Percentiles rank a stretch among this genome's conserved stretches.
These are phyloP conservation scores for Apteryx owenii DNA, from an alignment of 2,113 vertebrate species.

Conservation along the genomic window DNA sequence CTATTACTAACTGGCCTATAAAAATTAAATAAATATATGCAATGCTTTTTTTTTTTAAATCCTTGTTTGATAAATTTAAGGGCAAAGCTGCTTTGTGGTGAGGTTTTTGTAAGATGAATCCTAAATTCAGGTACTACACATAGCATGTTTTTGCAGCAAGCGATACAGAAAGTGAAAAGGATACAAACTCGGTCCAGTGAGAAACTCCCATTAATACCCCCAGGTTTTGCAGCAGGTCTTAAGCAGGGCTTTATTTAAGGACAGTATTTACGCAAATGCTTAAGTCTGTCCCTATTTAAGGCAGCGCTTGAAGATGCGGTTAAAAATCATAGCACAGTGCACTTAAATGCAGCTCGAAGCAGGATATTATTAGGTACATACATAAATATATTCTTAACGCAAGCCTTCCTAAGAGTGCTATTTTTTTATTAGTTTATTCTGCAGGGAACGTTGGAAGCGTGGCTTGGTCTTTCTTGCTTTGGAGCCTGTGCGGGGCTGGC, in stretches of 20 bases:
- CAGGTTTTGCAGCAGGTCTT: neutral
- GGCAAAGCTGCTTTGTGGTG: neutral
- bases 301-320: neutral
- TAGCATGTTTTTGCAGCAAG: neutral
- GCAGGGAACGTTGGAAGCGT: neutral
- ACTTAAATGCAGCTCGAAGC: neutral
- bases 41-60: neutral
- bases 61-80: neutral
- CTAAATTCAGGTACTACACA: fast-evolving
- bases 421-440: neutral
- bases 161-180: neutral
- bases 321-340: neutral
- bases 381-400: neutral
- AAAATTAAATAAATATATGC: neutral
- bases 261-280: neutral
- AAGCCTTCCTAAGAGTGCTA: neutral
- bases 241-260: neutral
- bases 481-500: fast-evolving
- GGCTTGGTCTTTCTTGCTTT: neutral
- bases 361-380: fast-evolving
- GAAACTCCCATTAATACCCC: neutral
- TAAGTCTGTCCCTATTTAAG: neutral
- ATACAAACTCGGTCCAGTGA: neutral
- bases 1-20: neutral
- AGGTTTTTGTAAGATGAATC: neutral